Conservation (phyloP, 2,113 vertebrate genomes). For the Nannospalax galili region DNA sequence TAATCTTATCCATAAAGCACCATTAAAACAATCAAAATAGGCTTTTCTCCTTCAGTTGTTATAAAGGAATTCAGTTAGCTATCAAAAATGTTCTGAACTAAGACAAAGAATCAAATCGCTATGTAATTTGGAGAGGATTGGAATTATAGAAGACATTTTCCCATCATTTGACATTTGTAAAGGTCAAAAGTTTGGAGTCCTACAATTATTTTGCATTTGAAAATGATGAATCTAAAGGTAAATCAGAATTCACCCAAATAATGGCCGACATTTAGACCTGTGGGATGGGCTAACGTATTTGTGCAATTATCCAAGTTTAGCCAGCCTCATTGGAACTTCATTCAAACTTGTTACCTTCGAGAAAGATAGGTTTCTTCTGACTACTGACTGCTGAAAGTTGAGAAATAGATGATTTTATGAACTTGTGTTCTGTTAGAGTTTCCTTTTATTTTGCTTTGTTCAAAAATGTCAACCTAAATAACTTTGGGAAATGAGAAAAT, state of each 20-base stretch:
- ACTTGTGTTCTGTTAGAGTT: not conserved
- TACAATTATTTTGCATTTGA: conserved; percentile 68
- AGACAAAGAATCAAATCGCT: conserved; percentile 61
- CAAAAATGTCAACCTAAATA: conserved; percentile 48
- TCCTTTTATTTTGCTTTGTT: conserved; percentile 15
- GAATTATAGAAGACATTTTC: conserved; percentile 60
- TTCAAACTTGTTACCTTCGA: conserved; percentile 45
- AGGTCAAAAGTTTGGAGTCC: conserved; percentile 71
- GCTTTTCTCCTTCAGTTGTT: not conserved
- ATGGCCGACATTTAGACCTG: conserved; percentile 45
- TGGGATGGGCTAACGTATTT: conserved; percentile 28
- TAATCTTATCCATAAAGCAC: not conserved
- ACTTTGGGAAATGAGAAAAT: not conserved
- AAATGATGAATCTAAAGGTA: conserved; percentile 64
- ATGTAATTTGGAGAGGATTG: conserved; percentile 45
- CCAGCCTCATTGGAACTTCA: not conserved
- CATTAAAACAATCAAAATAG: not conserved
- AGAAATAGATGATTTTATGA: conserved; percentile 55
- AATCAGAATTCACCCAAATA: conserved; percentile 63
- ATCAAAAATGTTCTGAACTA: conserved; percentile 49
- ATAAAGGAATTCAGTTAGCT: not conserved
- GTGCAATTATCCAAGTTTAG: conserved; percentile 55
- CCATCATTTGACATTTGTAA: conserved; percentile 70
- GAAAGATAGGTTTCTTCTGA: conserved; percentile 21
- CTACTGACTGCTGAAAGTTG: conserved; percentile 38